Percentiles rank a stretch among this genome's conserved stretches.
phyloP scores from a whole-genome alignment of 2,797 vertebrate species.

The Chanos chanos region DNA sequence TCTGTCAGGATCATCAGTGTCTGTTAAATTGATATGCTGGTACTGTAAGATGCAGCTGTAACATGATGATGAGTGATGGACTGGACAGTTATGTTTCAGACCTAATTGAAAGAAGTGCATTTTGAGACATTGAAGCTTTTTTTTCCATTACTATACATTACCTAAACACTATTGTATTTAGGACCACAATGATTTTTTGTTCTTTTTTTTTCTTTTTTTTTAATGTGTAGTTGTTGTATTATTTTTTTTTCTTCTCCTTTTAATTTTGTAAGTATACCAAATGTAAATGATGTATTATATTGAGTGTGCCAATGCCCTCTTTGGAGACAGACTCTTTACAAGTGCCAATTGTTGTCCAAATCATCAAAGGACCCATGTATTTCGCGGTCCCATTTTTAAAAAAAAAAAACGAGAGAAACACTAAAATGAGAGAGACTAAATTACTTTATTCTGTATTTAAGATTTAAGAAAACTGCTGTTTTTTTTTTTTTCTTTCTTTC shows the following conservation, averaged over 20 bases:
- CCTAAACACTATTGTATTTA: slow-evolving; percentile 60
- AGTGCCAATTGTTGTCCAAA: slow-evolving; percentile 84
- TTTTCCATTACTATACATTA: slow-evolving; percentile 45
- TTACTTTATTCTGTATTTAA: slow-evolving; percentile 76
- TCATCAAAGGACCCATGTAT: slow-evolving; percentile 76
- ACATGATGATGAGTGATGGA: slow-evolving; percentile 34
- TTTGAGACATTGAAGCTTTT: slow-evolving; percentile 39
- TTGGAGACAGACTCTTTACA: slow-evolving; percentile 81
- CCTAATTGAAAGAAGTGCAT: slow-evolving; percentile 43
- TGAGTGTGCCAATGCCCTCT: slow-evolving; percentile 85
- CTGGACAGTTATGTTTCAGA: slow-evolving; percentile 42
- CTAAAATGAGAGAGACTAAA: slow-evolving; percentile 65
- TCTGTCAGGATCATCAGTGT: slow-evolving; percentile 1
- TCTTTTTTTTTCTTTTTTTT: slow-evolving; percentile 38
- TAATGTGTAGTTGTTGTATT: slow-evolving; percentile 80
- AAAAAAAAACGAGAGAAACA: slow-evolving; percentile 76
- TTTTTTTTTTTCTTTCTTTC: slow-evolving; percentile 37
- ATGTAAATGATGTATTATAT: slow-evolving; percentile 82
- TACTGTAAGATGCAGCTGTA: slow-evolving; percentile 12
- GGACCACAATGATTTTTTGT: slow-evolving; percentile 59
- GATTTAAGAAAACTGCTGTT: slow-evolving; percentile 76
- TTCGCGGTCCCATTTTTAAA: slow-evolving; percentile 79
- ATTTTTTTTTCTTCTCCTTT: slow-evolving; percentile 50
- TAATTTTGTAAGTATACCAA: slow-evolving; percentile 70
- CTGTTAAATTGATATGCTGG: slow-evolving; percentile 2